Evolutionary conservation across 2,113 vertebrate genomes (phyloP), one percentile per base, ranked within the genome.

Genomic region (Silurus glanis): DNA sequence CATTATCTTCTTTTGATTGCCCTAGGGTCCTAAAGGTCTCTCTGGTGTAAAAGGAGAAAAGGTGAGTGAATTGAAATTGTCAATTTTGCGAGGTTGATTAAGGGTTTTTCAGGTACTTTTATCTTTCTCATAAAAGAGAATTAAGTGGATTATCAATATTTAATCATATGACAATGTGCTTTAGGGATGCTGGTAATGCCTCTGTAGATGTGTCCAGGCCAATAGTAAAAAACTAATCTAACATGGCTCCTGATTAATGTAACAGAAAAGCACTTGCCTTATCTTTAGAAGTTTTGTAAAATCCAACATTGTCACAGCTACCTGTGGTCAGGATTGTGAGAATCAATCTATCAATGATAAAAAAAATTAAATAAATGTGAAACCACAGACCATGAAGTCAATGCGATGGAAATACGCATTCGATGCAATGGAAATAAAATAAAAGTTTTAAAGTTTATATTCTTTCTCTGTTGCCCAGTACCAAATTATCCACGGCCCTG

Each of bases 11-110:
- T 61, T 80, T 61, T 25, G 21, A 1, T 84, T 87, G 80, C 91
- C 85, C 59, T 89, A 98, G 97, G 96, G 96, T 91, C 69, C 83
- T 7, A 96, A 95, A 90, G 97, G 97, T 0, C 89, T 95, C 9
- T 90, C 87, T 0, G 96, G 97, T 0, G 51, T 75, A 21, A 98
- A 95, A 93, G 96, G 96, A 0, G 93, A 94, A 92, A 95, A 95
- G 91, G 97, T 98, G 91, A 84, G 85, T 51, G 0, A 84, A 51
- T 79, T 83, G 49, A 66, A 45, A 78, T 82, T 82, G 13, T 16
- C 37, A 74, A 49, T 78, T 37, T 56, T 55, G n/a, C 25, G 12
- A 21, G 47, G 19, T 51, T 56, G 83, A 72, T 83, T 74, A 80
- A 79, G 71, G 79, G 59, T 64, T 47, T 85, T 47, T 84, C 80